Evolutionary conservation across 1,140 invertebrate genomes (phyloP).

Genomic region (Drosophila nigrodunni): DNA sequence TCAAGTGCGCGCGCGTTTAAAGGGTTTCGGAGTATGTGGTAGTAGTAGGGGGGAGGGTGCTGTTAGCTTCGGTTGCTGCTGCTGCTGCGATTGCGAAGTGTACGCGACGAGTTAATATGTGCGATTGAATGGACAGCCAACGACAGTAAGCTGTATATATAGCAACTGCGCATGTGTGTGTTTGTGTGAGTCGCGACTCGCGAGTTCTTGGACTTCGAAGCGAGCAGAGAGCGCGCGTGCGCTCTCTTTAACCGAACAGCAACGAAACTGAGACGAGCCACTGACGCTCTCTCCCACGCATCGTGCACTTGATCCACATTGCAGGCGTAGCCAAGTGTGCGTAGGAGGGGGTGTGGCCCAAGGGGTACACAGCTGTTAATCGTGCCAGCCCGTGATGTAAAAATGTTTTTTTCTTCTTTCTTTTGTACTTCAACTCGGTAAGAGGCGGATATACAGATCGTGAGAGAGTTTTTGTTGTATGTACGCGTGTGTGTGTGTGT

Average conservation of each 20-base stretch:
- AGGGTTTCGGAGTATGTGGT: constrained; percentile 1
- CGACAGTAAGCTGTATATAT: constrained; percentile 49
- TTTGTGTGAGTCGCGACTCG: constrained; percentile 21
- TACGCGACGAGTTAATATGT: constrained; percentile 58
- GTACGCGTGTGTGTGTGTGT: background rate
- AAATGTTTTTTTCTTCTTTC: constrained; percentile 4
- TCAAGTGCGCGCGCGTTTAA: constrained; percentile 34
- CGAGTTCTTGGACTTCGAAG: constrained; percentile 36
- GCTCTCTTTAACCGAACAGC: background rate
- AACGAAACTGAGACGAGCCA: background rate
- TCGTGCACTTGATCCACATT: constrained; percentile 49
- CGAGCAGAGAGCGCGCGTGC: constrained; percentile 8
- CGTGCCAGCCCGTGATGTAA: constrained; percentile 27
- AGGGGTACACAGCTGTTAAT: constrained; percentile 23
- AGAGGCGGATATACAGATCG: constrained; percentile 10
- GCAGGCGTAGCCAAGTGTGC: background rate
- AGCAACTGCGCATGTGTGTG: constrained; percentile 34
- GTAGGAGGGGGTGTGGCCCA: background rate
- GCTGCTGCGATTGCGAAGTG: constrained; percentile 48
- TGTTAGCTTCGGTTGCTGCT: constrained; percentile 31
- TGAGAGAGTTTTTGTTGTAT: background rate
- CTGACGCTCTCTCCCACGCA: constrained; percentile 36
- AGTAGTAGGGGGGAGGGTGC: constrained; percentile 12
- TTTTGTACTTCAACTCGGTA: background rate
- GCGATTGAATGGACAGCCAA: constrained; percentile 48